Evolutionary conservation across 2,113 vertebrate species (phyloP).

Genomic region (Prochilodus magdalenae): DNA sequence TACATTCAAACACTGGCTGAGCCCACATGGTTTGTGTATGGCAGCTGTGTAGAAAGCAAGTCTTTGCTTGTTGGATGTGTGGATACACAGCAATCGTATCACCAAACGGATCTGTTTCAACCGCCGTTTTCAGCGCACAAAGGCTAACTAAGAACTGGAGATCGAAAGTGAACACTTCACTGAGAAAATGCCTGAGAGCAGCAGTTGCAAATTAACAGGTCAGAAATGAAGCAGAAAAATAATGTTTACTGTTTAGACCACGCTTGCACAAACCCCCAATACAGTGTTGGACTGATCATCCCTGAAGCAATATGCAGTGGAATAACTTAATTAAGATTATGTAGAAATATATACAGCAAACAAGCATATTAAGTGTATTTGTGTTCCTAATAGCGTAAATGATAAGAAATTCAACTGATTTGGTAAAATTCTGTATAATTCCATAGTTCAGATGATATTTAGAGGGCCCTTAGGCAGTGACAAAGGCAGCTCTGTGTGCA

Average conservation of each 20-base stretch:
- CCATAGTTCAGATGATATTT: no score
- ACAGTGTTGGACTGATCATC: no score
- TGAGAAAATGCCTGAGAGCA: neutral
- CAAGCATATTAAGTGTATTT: no score
- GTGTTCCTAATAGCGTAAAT: no score
- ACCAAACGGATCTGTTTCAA: neutral
- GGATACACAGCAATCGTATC: neutral
- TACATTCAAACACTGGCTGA: constrained; percentile 18
- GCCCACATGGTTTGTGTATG: constrained; percentile 5
- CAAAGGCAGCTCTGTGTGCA: no score
- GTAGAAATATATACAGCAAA: no score
- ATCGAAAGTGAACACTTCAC: neutral
- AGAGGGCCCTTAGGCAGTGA: no score
- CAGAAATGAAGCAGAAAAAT: neutral
- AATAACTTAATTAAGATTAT: no score
- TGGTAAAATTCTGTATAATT: no score
- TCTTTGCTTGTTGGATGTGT: constrained; percentile 29
- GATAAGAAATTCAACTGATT: no score
- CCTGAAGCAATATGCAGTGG: no score
- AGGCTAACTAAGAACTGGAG: neutral
- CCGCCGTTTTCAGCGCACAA: neutral
- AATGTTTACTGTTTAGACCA: neutral
- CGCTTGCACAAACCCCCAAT: no score
- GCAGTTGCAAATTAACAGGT: neutral
- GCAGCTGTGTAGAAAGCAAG: constrained; percentile 37